These are phyloP conservation scores for Mesochorus sp. DNA, from an alignment of 2,888 invertebrate genomes.

Conservation along the genomic window DNA sequence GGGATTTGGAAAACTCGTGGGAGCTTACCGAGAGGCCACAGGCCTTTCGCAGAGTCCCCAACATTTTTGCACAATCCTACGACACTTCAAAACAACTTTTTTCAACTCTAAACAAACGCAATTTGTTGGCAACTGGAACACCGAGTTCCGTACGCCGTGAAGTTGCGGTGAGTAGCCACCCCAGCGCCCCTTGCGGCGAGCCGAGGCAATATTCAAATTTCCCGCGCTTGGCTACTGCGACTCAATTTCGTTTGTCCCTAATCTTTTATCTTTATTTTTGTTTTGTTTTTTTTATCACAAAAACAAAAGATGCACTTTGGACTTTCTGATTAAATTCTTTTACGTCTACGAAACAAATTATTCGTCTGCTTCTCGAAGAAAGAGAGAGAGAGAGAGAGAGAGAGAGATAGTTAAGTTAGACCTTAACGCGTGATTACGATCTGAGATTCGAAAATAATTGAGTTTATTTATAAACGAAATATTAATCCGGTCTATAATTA, in stretches of 20 bases:
- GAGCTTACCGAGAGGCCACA: conserved; percentile 69
- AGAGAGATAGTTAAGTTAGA: background rate
- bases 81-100: conserved; percentile 20
- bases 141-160: background rate
- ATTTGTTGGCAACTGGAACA: conserved; percentile 31
- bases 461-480: conserved; percentile 35
- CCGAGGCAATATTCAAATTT: background rate
- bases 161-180: too few relatives aligned
- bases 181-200: background rate
- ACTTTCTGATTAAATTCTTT: conserved; percentile 10
- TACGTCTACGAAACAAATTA: background rate
- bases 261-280: too few relatives aligned
- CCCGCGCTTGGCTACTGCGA: too few relatives aligned
- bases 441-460: conserved; percentile 37
- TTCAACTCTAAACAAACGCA: background rate
- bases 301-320: background rate
- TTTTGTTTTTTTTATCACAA: background rate
- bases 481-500: conserved; percentile 34
- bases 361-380: background rate
- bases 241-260: too few relatives aligned
- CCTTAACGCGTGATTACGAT: conserved; percentile 21
- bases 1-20: background rate
- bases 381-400: background rate
- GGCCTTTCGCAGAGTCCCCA: conserved; percentile 67
- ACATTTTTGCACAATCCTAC: conserved; percentile 50